Evolutionary conservation across 2,113 vertebrate species (phyloP), one percentile per base, ranked within the genome.

Genomic region (Phaethornis superciliosus): DNA sequence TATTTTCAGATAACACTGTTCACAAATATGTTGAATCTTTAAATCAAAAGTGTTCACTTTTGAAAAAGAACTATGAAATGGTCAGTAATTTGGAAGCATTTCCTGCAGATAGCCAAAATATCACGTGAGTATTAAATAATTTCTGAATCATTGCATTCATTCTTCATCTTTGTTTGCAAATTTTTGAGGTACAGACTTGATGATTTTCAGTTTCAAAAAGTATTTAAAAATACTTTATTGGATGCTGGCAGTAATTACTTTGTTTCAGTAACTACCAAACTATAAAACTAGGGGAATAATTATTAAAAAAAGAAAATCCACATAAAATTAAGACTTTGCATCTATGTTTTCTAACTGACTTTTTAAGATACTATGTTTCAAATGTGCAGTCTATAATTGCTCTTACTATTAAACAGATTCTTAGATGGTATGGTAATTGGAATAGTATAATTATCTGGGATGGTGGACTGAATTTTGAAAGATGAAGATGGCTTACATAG

Each of bases 1-100:
- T 94, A 76, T 84, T 85, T 92, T 82, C 62, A 84, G 71, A 89
- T 90, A 40, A 11, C 6, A 42, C 40, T 58, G 35, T 84, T 94
- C 62, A 90, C 32, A 93, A 76, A 82, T 77, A 87, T 19, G 15
- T 65, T 56, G 37, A 75, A 71, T 64, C 49, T 84, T 84, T 89
- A 75, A 81, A 90, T 78, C 30, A 4, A 3, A 91, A 55, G 3
- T 20, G 4, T 44, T 19, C 9, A 28, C 24, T 80, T 82, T 65
- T 69, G 12, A 14, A 68, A 65, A 92, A 81, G 35, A 78, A 35
- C 44, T 44, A 8, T 75, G 72, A 75, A 83, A 68, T 68, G 21
- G 9, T 16, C 12, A 60, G 33, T 92, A 78, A 65, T 78, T 75
- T 75, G 37, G 58, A 81, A 81, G 19, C 12, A 75, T 68, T 92